phyloP scores from a whole-genome alignment of 1,140 invertebrate genomes.

The Carcinoscorpius rotundicauda region DNA sequence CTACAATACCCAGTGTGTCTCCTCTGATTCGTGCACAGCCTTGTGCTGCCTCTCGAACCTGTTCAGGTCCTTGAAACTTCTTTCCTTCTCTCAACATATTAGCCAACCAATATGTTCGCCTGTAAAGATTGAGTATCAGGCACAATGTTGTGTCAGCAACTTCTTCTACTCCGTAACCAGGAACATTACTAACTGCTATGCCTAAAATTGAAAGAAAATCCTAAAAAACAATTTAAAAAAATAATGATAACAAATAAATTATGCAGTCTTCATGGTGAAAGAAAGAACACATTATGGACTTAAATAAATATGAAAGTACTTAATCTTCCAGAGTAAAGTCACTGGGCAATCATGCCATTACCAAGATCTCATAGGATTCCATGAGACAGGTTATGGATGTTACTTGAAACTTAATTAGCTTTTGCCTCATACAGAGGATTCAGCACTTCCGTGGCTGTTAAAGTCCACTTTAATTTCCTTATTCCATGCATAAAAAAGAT shows the following conservation, averaged over 20 bases:
- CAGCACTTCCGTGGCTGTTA: too few species aligned
- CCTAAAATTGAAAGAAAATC: conserved; percentile 34
- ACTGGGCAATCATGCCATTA: too few species aligned
- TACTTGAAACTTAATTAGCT: too few species aligned
- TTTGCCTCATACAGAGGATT: too few species aligned
- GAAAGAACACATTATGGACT: too few species aligned
- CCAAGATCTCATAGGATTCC: too few species aligned
- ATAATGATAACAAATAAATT: conserved; percentile 95
- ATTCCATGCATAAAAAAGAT: too few species aligned
- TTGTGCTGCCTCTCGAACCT: conserved; percentile 82
- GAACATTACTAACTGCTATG: conserved; percentile 98
- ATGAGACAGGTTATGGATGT: too few species aligned
- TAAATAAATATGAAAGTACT: too few species aligned
- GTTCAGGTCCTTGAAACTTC: conserved; percentile 89
- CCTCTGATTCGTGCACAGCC: conserved; percentile 91
- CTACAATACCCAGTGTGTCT: conserved; percentile 96
- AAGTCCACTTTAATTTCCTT: too few species aligned
- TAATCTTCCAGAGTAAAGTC: too few species aligned
- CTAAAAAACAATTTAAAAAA: conserved; percentile 61
- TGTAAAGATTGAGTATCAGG: conserved; percentile 95
- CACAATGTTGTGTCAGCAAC: conserved; percentile 98
- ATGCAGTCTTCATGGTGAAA: conserved; percentile 30
- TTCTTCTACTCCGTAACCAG: conserved; percentile 98
- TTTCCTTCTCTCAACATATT: conserved; percentile 97
- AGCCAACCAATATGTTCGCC: conserved; percentile 96